These are phyloP conservation scores for Leucopsar rothschildi DNA, from an alignment of 2,113 vertebrate genomes.

Conservation along the genomic window DNA sequence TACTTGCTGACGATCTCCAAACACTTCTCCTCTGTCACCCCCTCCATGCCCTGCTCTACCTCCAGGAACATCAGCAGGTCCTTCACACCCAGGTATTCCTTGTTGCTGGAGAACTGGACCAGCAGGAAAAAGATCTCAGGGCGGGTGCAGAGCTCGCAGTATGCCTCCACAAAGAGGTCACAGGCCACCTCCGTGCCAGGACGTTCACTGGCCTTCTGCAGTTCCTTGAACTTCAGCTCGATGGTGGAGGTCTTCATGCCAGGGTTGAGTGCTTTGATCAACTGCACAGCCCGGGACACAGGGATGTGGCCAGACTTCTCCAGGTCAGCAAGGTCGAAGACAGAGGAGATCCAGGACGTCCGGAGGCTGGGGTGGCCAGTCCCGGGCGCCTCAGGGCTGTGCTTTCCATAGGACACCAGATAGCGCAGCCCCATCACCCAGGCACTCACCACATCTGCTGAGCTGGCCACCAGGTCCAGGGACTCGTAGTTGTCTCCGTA, in stretches of 20 bases:
- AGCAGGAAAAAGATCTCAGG: constrained; percentile 90
- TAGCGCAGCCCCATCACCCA: constrained; percentile 94
- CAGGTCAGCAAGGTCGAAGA: constrained; percentile 84
- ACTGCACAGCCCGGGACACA: constrained; percentile 82
- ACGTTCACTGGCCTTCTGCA: constrained; percentile 84
- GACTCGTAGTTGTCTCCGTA: constrained; percentile 94
- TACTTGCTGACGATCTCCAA: constrained; percentile 84
- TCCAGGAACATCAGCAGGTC: constrained; percentile 90
- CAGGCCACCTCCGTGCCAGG: constrained; percentile 77
- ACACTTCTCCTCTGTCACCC: constrained; percentile 85
- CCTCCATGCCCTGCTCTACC: constrained; percentile 90
- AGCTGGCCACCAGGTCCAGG: constrained; percentile 87
- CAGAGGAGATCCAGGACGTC: constrained; percentile 87
- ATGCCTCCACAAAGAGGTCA: constrained; percentile 84
- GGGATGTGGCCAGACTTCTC: constrained; percentile 82
- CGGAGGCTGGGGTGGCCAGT: constrained; percentile 80
- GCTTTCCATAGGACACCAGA: constrained; percentile 87
- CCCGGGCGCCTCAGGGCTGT: constrained; percentile 77
- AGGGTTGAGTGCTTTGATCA: constrained; percentile 87
- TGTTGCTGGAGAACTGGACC: constrained; percentile 93
- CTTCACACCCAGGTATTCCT: constrained; percentile 89
- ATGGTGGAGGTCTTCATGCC: constrained; percentile 88
- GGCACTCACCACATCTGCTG: constrained; percentile 86
- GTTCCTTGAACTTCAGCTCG: constrained; percentile 90
- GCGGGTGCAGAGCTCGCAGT: constrained; percentile 90